These are phyloP conservation scores for Pseudochirops cupreus DNA, from an alignment of 2,797 vertebrate genomes.

Conservation along the genomic window DNA sequence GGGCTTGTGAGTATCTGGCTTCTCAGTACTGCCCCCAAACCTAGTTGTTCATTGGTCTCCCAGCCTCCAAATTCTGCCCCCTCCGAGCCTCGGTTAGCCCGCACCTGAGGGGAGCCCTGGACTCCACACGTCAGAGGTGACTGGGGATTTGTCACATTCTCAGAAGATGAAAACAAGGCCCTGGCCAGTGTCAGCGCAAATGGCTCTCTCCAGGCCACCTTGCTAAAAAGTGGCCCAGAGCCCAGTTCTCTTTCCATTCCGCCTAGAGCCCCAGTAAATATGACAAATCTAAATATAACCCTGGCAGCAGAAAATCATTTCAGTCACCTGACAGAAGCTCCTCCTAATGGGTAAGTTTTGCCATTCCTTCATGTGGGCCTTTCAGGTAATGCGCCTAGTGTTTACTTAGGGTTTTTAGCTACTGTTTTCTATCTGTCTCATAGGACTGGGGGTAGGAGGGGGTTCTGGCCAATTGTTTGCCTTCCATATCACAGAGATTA, in stretches of 20 bases:
- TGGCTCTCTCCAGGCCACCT: not conserved
- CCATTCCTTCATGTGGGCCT: not conserved
- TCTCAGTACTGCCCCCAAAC: not conserved
- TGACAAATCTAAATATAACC: not conserved
- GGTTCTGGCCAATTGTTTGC: not conserved
- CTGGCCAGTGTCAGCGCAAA: not conserved
- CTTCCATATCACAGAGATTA: conserved; percentile 5
- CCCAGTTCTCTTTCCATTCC: not conserved
- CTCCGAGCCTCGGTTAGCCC: not conserved
- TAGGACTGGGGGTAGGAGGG: not conserved
- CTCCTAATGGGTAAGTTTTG: not conserved
- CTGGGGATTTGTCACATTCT: not conserved
- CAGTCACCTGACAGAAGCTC: not conserved
- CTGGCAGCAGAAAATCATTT: not conserved
- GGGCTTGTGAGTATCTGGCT: not conserved
- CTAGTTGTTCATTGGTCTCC: not conserved
- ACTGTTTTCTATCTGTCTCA: not conserved
- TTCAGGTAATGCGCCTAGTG: not conserved
- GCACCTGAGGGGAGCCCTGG: not conserved
- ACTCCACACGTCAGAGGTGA: not conserved
- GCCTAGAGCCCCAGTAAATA: not conserved
- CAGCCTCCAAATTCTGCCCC: not conserved
- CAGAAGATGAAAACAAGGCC: not conserved
- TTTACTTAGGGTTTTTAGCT: not conserved
- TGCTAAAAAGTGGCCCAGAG: not conserved